Percentiles rank a stretch among this genome's conserved stretches.
Evolutionary conservation across 2,797 vertebrate species (phyloP).

Genomic region (Eulemur coronatus): DNA sequence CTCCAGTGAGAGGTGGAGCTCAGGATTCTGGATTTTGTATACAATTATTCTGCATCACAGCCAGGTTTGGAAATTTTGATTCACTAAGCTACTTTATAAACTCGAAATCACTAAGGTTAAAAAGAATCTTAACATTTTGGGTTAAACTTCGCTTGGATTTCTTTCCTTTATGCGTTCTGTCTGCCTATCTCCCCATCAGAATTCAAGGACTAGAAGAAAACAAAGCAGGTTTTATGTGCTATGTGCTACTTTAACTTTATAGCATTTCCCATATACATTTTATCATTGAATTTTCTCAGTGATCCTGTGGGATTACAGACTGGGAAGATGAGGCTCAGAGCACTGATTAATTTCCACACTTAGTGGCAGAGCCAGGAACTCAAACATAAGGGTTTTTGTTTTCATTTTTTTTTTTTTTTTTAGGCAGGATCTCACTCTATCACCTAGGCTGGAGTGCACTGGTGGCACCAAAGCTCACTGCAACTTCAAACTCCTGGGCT

Average conservation of each 20-base stretch:
- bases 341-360: background rate
- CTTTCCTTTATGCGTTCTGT: background rate
- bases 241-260: background rate
- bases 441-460: background rate
- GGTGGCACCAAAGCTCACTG: background rate
- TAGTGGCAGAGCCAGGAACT: background rate
- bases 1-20: background rate
- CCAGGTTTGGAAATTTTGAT: background rate
- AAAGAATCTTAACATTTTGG: background rate
- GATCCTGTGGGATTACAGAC: background rate
- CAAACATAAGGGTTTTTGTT: background rate
- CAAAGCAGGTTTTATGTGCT: background rate
- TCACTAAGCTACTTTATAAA: background rate
- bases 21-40: background rate
- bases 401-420: background rate
- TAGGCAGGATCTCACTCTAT: background rate
- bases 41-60: background rate
- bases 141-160: background rate
- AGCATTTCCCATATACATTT: background rate
- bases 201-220: background rate
- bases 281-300: background rate
- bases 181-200: background rate
- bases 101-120: background rate
- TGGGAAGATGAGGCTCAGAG: background rate
- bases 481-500: background rate